A percentile compares a stretch with the other conserved stretches of the same genome.
These are phyloP conservation scores for Metacarcinus magister DNA, from an alignment of 2,888 invertebrate species.

Conservation along the genomic window DNA sequence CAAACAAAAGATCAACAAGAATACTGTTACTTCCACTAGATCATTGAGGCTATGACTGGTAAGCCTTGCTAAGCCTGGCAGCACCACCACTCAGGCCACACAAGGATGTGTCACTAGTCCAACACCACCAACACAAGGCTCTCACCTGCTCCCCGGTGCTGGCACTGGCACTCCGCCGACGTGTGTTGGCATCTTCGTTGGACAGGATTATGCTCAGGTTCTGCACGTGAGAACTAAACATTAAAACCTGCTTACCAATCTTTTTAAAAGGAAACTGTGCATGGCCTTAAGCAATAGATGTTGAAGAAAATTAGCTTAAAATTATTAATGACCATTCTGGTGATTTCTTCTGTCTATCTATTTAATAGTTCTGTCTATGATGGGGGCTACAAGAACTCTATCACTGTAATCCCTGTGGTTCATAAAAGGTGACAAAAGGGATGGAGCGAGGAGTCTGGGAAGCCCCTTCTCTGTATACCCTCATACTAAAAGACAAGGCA, in stretches of 20 bases:
- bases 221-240: constrained; percentile 44
- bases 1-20: too few species aligned
- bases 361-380: too few species aligned
- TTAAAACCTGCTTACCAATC: not conserved
- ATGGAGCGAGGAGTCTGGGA: too few species aligned
- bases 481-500: too few species aligned
- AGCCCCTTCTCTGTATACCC: too few species aligned
- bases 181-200: constrained; percentile 94
- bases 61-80: constrained; percentile 22
- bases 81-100: not conserved
- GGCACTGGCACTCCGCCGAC: constrained; percentile 95
- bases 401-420: too few species aligned
- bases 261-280: not conserved
- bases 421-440: too few species aligned
- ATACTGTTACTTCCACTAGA: not conserved
- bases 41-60: not conserved
- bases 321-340: not conserved
- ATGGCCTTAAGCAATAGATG: not conserved
- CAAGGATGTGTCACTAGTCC: not conserved
- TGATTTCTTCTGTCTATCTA: not conserved
- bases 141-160: constrained; percentile 91
- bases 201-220: constrained; percentile 84
- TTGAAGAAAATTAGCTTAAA: not conserved
- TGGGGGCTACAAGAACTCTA: too few species aligned
- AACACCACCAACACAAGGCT: not conserved